Base-by-base conservation (phyloP, 2,888 invertebrate genomes). In the Prionchulus punctatus region DNA sequence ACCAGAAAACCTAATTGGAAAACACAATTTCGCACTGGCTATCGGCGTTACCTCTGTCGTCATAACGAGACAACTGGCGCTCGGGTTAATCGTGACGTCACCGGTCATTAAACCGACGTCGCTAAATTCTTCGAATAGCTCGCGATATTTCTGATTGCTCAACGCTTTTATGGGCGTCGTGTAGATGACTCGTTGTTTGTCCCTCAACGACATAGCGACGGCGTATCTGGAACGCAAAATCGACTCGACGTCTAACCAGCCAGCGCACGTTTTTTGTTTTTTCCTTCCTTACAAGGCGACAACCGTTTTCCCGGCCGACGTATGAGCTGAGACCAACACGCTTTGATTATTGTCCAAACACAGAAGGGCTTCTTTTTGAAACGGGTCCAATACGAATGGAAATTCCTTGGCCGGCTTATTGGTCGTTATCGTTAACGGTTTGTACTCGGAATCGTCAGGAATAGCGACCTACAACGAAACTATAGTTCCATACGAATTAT, bases 121-220 rank as follows among this genome's bases (percentile, higher is more conserved):
- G 49, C 67, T 82, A 69, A 96, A 96, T 73, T 94, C 91, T 69
- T 96, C 96, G 59, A 83, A 84, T 71, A 99, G 87, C 72, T 99
- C 98, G 61, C 98, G 79, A 73, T 91, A 99, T 72, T 99, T 99
- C 74, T 99, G 98, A 78, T 99, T 99, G 64, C 94, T 94, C 47
- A 99, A 76, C 0, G 98, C 98, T 75, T 99, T 99, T 65, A 99
- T 99, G 1, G 98, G 98, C 12, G 98, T 96, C 18, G 98, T 99
- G 73, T 98, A 99, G 66, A 99, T 98, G 0, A 99, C 98, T 64
- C 96, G 79, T 73, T 99, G 98, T 68, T 94, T 91, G 65, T 86
- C 84, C 62, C 84, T 82, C 55, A 99, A 74, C 0, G 94, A 92
- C 70, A 86, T 81, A 0, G 98, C 96, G 69, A 99, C 89, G 1